A percentile compares a stretch with the other conserved stretches of the same genome.
Evolutionary conservation across 64 coral and sea anemone genomes (phyloP).

Genomic region (Actinia equina): DNA sequence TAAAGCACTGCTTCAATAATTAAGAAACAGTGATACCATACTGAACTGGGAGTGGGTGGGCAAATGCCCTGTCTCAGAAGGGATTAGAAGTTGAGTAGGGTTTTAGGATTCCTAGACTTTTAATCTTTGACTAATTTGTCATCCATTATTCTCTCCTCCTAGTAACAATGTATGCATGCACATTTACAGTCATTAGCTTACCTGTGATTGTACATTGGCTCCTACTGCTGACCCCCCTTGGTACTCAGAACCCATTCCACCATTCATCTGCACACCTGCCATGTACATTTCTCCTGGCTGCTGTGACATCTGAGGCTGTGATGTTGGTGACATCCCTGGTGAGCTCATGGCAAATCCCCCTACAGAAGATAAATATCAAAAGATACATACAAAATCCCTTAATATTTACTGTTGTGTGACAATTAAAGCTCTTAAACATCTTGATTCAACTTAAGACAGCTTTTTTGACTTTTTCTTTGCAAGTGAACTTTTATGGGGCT

Average conservation of each 20-base stretch:
- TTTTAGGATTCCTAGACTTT: too few relatives aligned
- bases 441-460: too few relatives aligned
- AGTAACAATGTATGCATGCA: neutral
- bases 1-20: neutral
- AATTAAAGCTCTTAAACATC: too few relatives aligned
- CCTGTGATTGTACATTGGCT: slow-evolving; percentile 96
- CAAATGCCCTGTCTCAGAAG: too few relatives aligned
- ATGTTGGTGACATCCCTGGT: slow-evolving; percentile 67
- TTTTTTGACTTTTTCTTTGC: too few relatives aligned
- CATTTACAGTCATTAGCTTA: neutral
- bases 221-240: slow-evolving; percentile 79
- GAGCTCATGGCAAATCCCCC: slow-evolving; percentile 45
- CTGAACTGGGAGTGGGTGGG: too few relatives aligned
- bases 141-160: neutral
- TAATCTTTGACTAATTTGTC: too few relatives aligned
- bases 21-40: neutral
- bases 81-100: too few relatives aligned
- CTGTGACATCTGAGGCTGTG: slow-evolving; percentile 88
- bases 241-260: slow-evolving; percentile 82
- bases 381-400: too few relatives aligned
- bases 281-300: slow-evolving; percentile 88
- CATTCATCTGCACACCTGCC: slow-evolving; percentile 88
- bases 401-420: too few relatives aligned
- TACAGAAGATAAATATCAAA: neutral
- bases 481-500: too few relatives aligned